These are phyloP conservation scores for Trichosurus vulpecula DNA, from an alignment of 2,797 vertebrate genomes.

Conservation along the genomic window DNA sequence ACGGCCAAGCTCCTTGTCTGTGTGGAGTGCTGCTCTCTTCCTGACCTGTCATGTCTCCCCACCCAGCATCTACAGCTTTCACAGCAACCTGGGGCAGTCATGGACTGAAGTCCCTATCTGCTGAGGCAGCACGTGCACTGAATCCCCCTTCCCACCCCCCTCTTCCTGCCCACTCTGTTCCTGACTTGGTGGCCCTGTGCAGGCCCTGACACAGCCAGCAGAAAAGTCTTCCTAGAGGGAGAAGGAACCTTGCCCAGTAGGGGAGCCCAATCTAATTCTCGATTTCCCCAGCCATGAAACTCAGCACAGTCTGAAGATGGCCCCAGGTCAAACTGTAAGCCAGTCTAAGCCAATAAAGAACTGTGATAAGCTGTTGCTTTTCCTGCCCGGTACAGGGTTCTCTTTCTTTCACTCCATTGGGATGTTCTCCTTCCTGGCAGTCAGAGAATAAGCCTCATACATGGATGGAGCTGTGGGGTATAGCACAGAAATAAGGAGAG, in stretches of 20 bases:
- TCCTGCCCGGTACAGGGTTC: not conserved
- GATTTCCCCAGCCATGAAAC: not conserved
- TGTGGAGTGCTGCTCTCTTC: not conserved
- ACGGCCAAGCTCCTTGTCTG: not conserved
- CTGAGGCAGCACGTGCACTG: not conserved
- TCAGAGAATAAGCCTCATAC: not conserved
- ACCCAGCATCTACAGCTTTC: not conserved
- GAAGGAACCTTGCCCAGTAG: not conserved
- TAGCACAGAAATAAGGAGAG: conserved; percentile 7
- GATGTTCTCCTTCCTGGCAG: not conserved
- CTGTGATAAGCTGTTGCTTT: conserved; percentile 39
- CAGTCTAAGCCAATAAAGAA: conserved; percentile 68
- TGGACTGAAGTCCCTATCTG: not conserved
- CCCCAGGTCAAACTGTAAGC: not conserved
- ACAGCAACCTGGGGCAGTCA: not conserved
- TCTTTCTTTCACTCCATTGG: not conserved
- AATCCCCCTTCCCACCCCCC: not conserved
- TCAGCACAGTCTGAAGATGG: not conserved
- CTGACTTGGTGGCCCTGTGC: not conserved
- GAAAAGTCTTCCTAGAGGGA: not conserved
- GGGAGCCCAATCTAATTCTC: not conserved
- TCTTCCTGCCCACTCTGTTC: not conserved
- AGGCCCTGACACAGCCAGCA: not conserved
- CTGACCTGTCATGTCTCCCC: not conserved
- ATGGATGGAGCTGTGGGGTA: not conserved